phyloP scores from a whole-genome alignment of 2,113 vertebrate genomes.

The Onychostoma macrolepis region DNA sequence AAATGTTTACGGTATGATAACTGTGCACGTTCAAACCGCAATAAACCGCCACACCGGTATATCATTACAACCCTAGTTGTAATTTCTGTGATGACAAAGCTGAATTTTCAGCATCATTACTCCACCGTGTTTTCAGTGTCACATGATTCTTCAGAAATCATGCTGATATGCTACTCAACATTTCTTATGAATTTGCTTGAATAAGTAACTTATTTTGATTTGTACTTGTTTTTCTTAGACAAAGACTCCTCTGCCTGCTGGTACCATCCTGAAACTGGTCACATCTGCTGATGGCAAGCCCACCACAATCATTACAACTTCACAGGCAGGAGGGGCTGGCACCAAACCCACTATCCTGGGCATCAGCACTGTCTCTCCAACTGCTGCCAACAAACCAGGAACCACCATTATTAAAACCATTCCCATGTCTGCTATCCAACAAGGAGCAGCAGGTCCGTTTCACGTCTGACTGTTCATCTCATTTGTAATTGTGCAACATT shows the following conservation, averaged over 20 bases:
- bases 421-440: constrained; percentile 83
- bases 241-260: constrained; percentile 82
- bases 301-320: constrained; percentile 82
- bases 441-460: constrained; percentile 74
- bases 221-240: constrained; percentile 67
- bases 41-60: too few species aligned
- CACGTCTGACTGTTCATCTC: not conserved
- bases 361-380: constrained; percentile 81
- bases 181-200: not conserved
- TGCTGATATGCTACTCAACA: not conserved
- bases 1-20: too few species aligned
- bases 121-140: not conserved
- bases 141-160: not conserved
- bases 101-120: not conserved
- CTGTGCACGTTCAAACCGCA: too few species aligned
- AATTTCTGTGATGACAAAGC: not conserved
- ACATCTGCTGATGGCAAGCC: constrained; percentile 85
- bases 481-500: not conserved
- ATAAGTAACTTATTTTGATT: not conserved
- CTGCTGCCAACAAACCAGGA: constrained; percentile 76
- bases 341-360: constrained; percentile 82
- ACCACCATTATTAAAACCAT: constrained; percentile 86
- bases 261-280: constrained; percentile 84
- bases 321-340: constrained; percentile 74
- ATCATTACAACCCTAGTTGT: too few species aligned